Evolutionary conservation across 2,797 vertebrate species (phyloP).

Genomic region (Hapalemur alaotrensis): DNA sequence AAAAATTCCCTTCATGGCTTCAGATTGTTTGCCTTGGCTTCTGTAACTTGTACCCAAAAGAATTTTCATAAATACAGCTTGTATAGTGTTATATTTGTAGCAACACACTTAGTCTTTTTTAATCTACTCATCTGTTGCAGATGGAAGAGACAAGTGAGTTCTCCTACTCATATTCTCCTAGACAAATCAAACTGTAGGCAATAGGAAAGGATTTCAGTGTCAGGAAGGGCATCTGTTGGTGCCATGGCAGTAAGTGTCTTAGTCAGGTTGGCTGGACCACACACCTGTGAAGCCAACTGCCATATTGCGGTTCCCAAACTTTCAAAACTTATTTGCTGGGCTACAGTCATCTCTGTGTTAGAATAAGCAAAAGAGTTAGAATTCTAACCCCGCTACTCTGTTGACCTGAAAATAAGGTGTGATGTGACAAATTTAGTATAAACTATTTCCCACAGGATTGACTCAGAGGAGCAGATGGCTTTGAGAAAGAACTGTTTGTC

Average conservation of each 20-base stretch:
- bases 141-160: not conserved
- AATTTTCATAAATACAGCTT: constrained; percentile 5
- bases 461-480: constrained; percentile 68
- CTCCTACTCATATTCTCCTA: not conserved
- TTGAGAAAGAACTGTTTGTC: constrained; percentile 47
- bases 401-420: constrained; percentile 63
- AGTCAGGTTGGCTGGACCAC: not conserved
- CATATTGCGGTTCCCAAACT: not conserved
- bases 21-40: not conserved
- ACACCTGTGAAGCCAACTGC: not conserved
- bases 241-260: not conserved
- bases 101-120: not conserved
- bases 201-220: not conserved
- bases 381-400: constrained; percentile 5
- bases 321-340: not conserved
- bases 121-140: not conserved
- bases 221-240: not conserved
- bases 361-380: constrained; percentile 11
- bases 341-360: not conserved
- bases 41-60: not conserved
- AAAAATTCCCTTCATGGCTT: not conserved
- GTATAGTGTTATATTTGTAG: not conserved
- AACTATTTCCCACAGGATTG: constrained; percentile 60
- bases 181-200: not conserved
- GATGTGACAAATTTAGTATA: constrained; percentile 66